Percentiles rank a stretch among this genome's conserved stretches.
phyloP scores from a whole-genome alignment of 2,113 vertebrate genomes.

The Leucosticte australis region DNA sequence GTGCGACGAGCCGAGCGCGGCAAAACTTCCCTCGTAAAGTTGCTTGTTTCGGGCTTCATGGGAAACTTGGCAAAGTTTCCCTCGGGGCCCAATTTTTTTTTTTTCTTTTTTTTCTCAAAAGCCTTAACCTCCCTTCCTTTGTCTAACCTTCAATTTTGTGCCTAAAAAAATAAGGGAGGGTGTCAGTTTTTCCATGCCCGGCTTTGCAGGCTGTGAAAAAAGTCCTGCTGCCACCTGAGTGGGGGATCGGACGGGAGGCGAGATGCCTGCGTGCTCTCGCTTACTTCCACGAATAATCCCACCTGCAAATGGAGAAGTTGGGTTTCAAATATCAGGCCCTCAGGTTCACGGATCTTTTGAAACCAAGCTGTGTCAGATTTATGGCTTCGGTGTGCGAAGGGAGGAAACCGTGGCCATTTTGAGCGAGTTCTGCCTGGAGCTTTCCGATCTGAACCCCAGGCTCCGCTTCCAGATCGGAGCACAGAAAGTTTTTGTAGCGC shows the following conservation, averaged over 20 bases:
- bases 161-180: not conserved
- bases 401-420: constrained; percentile 46
- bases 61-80: constrained; percentile 50
- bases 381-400: not conserved
- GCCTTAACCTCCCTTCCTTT: constrained; percentile 23
- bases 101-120: not conserved
- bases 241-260: not conserved
- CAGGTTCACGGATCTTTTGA: constrained; percentile 8
- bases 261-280: constrained; percentile 38
- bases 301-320: constrained; percentile 49
- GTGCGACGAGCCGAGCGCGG: not conserved
- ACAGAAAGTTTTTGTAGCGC: not conserved
- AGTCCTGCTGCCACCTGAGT: constrained; percentile 48
- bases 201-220: constrained; percentile 11
- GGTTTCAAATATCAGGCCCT: constrained; percentile 55
- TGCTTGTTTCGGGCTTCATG: not conserved
- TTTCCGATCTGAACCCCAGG: not conserved
- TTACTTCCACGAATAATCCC: constrained; percentile 59
- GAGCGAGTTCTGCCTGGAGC: not conserved
- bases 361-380: constrained; percentile 50
- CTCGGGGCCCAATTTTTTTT: not conserved
- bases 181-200: not conserved
- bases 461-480: not conserved
- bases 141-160: constrained; percentile 24
- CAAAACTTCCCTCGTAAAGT: constrained; percentile 30